Conservation (phyloP, 2,113 vertebrate species). For the Desmodus rotundus region DNA sequence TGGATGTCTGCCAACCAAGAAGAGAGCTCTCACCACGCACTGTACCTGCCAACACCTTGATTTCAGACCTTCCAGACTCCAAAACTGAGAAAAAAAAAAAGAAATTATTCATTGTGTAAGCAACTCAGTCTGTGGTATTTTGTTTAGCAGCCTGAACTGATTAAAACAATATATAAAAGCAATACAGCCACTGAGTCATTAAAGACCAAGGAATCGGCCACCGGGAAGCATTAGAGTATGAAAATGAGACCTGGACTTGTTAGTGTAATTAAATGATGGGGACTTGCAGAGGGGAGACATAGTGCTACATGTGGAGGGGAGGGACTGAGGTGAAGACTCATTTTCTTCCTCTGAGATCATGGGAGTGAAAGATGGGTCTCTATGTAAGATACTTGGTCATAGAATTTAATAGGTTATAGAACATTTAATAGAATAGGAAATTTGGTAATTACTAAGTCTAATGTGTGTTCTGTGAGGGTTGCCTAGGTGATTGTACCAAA, state of each 20-base stretch:
- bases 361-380: not conserved
- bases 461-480: not conserved
- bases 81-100: not conserved
- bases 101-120: not conserved
- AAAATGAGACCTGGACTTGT: not conserved
- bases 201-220: not conserved
- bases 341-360: not conserved
- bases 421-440: not conserved
- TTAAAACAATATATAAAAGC: not conserved
- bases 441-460: not conserved
- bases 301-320: not conserved
- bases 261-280: not conserved
- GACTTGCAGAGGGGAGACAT: not conserved
- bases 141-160: not conserved
- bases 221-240: not conserved
- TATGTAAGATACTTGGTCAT: not conserved
- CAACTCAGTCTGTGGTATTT: not conserved
- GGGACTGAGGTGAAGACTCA: not conserved
- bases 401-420: not conserved
- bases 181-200: not conserved
- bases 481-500: not conserved
- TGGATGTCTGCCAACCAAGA: not conserved
- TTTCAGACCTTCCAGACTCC: not conserved
- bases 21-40: not conserved
- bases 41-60: not conserved